Conservation (phyloP, 1,140 invertebrate species). For the Holcopasites calliopsidis region DNA sequence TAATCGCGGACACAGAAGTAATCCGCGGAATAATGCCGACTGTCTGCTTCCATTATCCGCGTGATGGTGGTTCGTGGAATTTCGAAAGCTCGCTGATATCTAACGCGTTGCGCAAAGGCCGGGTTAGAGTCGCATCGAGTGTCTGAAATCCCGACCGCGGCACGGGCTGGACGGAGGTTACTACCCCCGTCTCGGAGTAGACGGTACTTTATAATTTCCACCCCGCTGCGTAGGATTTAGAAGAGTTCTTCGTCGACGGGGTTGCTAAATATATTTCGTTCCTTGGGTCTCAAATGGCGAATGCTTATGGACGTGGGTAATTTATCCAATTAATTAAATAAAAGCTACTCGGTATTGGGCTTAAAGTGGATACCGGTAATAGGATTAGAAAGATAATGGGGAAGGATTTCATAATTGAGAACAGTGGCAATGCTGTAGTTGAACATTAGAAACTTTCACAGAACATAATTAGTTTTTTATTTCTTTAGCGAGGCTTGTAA, state of each 20-base stretch:
- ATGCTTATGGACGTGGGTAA: too few relatives aligned
- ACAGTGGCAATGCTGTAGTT: too few relatives aligned
- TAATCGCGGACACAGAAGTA: background rate
- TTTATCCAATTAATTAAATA: too few relatives aligned
- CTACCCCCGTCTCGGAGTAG: constrained; percentile 37
- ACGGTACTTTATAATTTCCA: constrained; percentile 51
- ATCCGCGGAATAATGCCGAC: constrained; percentile 52
- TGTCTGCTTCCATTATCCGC: constrained; percentile 35
- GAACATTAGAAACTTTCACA: too few relatives aligned
- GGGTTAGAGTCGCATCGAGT: constrained; percentile 28
- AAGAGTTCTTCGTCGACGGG: background rate
- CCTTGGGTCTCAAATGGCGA: too few relatives aligned
- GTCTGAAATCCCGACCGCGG: constrained; percentile 36
- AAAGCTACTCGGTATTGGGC: too few relatives aligned
- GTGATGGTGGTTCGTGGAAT: constrained; percentile 13
- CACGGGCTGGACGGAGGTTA: constrained; percentile 56
- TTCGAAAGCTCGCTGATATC: constrained; percentile 46
- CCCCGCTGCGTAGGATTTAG: constrained; percentile 15
- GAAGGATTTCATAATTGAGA: too few relatives aligned
- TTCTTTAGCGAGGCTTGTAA: too few relatives aligned
- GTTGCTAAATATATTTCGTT: background rate
- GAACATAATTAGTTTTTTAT: too few relatives aligned
- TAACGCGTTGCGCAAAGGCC: constrained; percentile 17
- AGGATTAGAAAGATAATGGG: too few relatives aligned
- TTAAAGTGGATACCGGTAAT: too few relatives aligned